Percentiles rank a stretch among this genome's conserved stretches.
phyloP scores from a whole-genome alignment of 2,797 vertebrate genomes.

The Esox masquinongy region DNA sequence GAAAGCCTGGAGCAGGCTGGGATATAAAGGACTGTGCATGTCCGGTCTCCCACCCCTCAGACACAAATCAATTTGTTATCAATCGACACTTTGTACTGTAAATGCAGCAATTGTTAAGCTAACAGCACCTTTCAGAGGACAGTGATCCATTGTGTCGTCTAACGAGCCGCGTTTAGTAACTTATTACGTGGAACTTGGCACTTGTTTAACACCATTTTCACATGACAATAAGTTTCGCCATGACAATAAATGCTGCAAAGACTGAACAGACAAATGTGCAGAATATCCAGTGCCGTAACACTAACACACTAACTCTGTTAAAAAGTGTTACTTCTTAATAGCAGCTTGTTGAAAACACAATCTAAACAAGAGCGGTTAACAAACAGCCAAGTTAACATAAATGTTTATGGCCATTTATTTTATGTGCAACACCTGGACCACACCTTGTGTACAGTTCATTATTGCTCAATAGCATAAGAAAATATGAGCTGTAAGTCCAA shows the following conservation, averaged over 20 bases:
- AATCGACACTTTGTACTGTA: conserved; percentile 33
- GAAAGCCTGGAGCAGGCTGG: conserved; percentile 23
- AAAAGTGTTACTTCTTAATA: no score
- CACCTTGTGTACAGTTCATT: no score
- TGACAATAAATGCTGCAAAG: conserved; percentile 25
- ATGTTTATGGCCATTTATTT: no score
- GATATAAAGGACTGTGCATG: conserved; percentile 33
- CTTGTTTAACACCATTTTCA: background rate
- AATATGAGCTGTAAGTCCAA: no score
- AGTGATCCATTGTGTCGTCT: conserved; percentile 36
- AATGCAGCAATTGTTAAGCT: conserved; percentile 39
- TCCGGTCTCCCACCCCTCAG: conserved; percentile 34
- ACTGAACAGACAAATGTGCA: conserved; percentile 34
- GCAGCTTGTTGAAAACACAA: no score
- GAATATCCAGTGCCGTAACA: background rate
- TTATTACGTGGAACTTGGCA: conserved; percentile 42
- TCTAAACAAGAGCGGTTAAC: no score
- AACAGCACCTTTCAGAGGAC: conserved; percentile 39
- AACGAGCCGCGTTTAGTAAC: conserved; percentile 37
- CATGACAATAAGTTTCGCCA: conserved; percentile 15
- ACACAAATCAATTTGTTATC: conserved; percentile 29
- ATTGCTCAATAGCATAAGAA: no score
- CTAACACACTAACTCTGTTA: no score
- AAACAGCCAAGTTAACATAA: no score
- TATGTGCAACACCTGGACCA: no score